phyloP scores from a whole-genome alignment of 2,113 vertebrate genomes.

The Nothocercus nigrocapillus region DNA sequence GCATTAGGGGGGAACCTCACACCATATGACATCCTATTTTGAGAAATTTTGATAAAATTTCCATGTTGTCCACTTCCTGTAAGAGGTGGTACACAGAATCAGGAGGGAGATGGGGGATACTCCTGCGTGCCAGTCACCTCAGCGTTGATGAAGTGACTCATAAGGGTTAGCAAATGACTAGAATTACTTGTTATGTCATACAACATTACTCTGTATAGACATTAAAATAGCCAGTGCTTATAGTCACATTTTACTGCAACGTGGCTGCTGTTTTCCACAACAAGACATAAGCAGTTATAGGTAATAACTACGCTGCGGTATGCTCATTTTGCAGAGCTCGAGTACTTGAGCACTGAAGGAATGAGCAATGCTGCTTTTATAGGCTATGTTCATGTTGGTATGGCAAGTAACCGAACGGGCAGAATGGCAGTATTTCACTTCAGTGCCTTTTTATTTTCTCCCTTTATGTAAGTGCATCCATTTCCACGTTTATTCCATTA shows the following conservation, averaged over 20 bases:
- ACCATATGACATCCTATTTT: background rate
- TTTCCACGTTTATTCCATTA: constrained; percentile 43
- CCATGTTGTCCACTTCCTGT: background rate
- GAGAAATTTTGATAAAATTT: background rate
- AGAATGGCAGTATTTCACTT: constrained; percentile 29
- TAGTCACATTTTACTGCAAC: background rate
- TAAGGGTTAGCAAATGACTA: background rate
- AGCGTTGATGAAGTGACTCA: background rate
- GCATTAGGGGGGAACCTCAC: background rate
- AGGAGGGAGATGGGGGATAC: background rate
- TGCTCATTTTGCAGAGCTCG: background rate
- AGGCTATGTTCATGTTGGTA: background rate
- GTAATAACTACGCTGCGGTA: background rate
- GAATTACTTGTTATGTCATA: background rate
- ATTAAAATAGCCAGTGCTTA: background rate
- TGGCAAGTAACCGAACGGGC: background rate
- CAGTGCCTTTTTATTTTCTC: constrained; percentile 2
- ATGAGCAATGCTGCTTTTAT: background rate
- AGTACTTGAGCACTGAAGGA: background rate
- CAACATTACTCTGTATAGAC: background rate
- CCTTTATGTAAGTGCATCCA: background rate
- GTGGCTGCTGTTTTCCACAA: background rate
- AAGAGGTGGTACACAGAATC: background rate
- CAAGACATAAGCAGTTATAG: background rate
- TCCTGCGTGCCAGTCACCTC: background rate